Evolutionary conservation across 2,113 vertebrate genomes (phyloP), one percentile per base, ranked within the genome.

Genomic region (Leptobrachium leishanense): DNA sequence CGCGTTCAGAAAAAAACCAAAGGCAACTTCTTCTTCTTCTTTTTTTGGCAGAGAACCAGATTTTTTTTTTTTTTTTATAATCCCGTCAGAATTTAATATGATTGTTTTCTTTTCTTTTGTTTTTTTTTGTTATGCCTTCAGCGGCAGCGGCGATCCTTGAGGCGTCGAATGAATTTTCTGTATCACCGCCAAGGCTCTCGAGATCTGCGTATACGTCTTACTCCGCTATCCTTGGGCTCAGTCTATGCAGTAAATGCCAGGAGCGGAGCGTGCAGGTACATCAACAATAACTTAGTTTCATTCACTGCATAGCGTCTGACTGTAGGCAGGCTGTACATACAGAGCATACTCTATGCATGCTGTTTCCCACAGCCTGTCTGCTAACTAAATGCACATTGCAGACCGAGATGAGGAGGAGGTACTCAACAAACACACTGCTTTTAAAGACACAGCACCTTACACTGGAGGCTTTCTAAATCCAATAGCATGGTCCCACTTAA

Each of bases 391-490:
- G 72, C 78, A 81, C 78, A 81, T 74, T 81, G 78, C 64, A 74
- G 78, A 41, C 78, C 50, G 65, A 74, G 53, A 59, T 72, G 78
- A 81, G 78, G 72, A 81, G 78, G 78, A 68, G 78, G 71, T 68
- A 68, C 71, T 62, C 67, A 68, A 74, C 72, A 81, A 74, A 81
- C 78, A 80, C 71, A 74, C 78, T 50, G 78, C 63, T 74, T 72
- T 81, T 81, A 81, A 81, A 81, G 78, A 72, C 78, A 74, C 78
- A 81, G 78, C 72, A 81, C 78, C 78, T 81, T 74, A 80, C 77
- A 68, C 71, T 55, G 39, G 64, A 2, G 46, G 20, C 78, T 72
- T 74, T 31, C 13, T 72, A 81, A 81, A 81, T 62, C 78, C 72
- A 81, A 81, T 74, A 72, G 72, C 78, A 74, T 15, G 44, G 78